Base-by-base conservation (phyloP, 1,140 invertebrate species). In the Panulirus ornatus region DNA sequence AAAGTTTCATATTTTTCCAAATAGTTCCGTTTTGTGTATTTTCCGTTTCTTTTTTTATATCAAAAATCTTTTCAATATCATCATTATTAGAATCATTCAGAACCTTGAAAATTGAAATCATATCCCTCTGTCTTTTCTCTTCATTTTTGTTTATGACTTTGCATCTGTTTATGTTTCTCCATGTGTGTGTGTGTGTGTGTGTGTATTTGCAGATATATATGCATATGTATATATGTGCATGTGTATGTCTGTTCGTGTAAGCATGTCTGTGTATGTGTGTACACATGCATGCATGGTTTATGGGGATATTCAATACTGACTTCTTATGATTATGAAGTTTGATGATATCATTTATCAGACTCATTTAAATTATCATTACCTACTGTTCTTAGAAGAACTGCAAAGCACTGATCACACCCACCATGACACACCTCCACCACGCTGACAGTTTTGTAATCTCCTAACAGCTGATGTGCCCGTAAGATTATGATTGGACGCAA, bases 401-500 rank as follows among this genome's bases (percentile, higher is more conserved):
- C 58, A 66, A n/a, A 27, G 58, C 58, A 30, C n/a, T 6, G n/a
- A 6, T 22, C 58, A 66, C 58, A 54, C 78, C 38, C 30, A 51
- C 51, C 51, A 34, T 30, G 0, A 54, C 47, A 81, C 78, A 81
- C 47, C 78, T 36, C 78, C 78, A 79, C 38, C 76, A 81, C 78
- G 58, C 44, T 81, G 47, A 81, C 78, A 58, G 22, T 81, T 54
- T 81, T 54, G 34, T 19, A 81, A 75, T 87, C 47, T 54, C 75
- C 84, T 78, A n/a, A 78, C 84, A 87, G 84, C 84, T 87, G 84
- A 87, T 58, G 84, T 78, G 73, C 84, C 84, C 75, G 84, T 87
- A 63, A 76, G 84, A 78, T 87, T 87, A 87, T 87, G 84, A 87
- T 87, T 87, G 51, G 71, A 78, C 30, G 84, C 42, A n/a, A 42